Base-by-base conservation (phyloP, 2,113 vertebrate genomes). In the Pelvicachromis taeniatus region DNA sequence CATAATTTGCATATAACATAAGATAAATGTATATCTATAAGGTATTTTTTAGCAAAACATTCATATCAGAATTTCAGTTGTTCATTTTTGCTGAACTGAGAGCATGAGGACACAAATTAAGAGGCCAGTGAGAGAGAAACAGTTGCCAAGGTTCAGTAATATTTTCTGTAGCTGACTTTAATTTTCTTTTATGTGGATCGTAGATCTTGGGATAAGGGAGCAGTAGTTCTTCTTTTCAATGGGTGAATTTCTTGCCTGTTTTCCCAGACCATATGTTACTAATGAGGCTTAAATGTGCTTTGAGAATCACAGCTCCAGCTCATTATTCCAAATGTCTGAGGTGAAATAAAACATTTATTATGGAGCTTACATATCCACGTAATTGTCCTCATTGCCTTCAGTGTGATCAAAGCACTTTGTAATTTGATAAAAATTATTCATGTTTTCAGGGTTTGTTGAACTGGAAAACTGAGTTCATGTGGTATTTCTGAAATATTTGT, bases 231-330 rank as follows among this genome's bases (percentile, higher is more conserved):
- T 78, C n/a, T 26, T 31, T 33, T 40, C 59, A 59, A 48, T 48
- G 59, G 78, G 77, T 9, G 40, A 21, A 29, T 87, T 83, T 58
- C 23, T 52, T 52, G 14, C n/a, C 53, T 54, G 33, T 88, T 79
- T 82, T 63, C 59, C 26, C 16, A 38, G 31, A 84, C 70, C 81
- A 86, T 52, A 78, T 86, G 58, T 56, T 33, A 26, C 54, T 77
- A 84, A 61, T 80, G 84, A 58, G 61, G 42, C 59, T 52, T 81
- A 84, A 88, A 88, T 78, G 81, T 53, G 31, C 45, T 83, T 53
- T 29, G 21, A 82, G 29, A 63, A 55, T 82, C 77, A 53, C 55
- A 48, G 82, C 42, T 54, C 23, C 55, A 33, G 50, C 78, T 88
- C 52, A 80, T 88, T 87, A 83, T 52, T 9, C 10, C 61, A 77